Percentiles rank a stretch among this genome's conserved stretches.
phyloP scores from a whole-genome alignment of 2,888 invertebrate genomes.

The Aspidiotus rigidus region DNA sequence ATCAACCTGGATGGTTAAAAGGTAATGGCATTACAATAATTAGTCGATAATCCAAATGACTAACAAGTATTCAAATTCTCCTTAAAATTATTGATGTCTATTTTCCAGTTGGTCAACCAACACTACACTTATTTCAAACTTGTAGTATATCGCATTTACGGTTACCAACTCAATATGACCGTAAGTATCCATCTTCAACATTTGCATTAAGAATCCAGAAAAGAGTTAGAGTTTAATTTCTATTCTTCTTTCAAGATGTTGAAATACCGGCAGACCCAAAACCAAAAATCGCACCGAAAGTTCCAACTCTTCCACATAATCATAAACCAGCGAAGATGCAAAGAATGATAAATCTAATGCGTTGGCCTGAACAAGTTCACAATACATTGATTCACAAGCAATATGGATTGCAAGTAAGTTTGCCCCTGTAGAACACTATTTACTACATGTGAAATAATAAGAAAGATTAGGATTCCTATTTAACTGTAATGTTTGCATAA shows the following conservation, averaged over 20 bases:
- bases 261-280: constrained; percentile 63
- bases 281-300: constrained; percentile 60
- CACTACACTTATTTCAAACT: no score
- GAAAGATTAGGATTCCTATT: neutral
- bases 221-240: no score
- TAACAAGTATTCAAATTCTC: no score
- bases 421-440: neutral
- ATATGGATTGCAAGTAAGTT: constrained; percentile 78
- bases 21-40: no score
- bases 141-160: no score
- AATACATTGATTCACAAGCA: constrained; percentile 80
- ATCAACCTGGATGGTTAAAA: no score
- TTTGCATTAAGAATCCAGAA: no score
- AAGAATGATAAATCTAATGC: constrained; percentile 70
- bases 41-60: no score
- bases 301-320: constrained; percentile 55
- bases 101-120: no score
- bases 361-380: constrained; percentile 82
- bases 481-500: neutral
- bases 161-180: no score
- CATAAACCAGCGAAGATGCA: constrained; percentile 73
- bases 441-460: neutral
- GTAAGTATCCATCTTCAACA: no score
- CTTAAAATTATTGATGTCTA: no score
- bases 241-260: constrained; percentile 49